phyloP scores from a whole-genome alignment of 2,797 vertebrate genomes.

The Steatocranus sp. region DNA sequence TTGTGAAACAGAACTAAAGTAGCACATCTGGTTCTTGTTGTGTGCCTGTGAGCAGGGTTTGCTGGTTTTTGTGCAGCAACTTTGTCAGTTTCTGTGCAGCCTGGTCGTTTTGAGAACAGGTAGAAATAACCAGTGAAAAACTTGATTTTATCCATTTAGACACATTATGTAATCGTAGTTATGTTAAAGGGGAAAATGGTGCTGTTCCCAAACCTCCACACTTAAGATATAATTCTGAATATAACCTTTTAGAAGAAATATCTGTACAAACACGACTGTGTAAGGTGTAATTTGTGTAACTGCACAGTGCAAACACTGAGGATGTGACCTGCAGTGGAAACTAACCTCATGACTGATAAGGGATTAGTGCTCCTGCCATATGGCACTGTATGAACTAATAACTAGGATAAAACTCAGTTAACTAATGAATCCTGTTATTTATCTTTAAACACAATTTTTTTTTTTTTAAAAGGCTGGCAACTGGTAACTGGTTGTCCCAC shows the following conservation, averaged over 20 bases:
- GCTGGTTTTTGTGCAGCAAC: not conserved
- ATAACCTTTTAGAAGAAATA: not conserved
- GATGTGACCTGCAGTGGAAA: not conserved
- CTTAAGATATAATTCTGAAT: not conserved
- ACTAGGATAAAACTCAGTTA: too few species aligned
- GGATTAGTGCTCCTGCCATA: not conserved
- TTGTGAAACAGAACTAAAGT: conserved; percentile 35
- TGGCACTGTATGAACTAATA: not conserved
- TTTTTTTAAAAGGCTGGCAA: too few species aligned
- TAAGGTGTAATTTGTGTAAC: not conserved
- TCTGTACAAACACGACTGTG: not conserved
- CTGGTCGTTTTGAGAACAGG: not conserved
- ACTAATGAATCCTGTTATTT: too few species aligned
- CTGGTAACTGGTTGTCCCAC: not conserved
- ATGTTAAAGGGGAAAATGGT: not conserved
- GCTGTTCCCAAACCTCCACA: not conserved
- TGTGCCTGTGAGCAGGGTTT: not conserved
- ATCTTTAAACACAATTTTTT: too few species aligned
- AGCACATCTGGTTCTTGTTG: conserved; percentile 63
- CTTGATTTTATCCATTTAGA: not conserved
- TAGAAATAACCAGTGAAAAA: not conserved
- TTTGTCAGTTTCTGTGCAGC: not conserved
- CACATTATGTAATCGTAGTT: not conserved
- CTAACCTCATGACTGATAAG: not conserved
- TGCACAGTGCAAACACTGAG: not conserved